Evolutionary conservation across 2,113 vertebrate genomes (phyloP), one percentile per base, ranked within the genome.

Genomic region (Xiphophorus hellerii): DNA sequence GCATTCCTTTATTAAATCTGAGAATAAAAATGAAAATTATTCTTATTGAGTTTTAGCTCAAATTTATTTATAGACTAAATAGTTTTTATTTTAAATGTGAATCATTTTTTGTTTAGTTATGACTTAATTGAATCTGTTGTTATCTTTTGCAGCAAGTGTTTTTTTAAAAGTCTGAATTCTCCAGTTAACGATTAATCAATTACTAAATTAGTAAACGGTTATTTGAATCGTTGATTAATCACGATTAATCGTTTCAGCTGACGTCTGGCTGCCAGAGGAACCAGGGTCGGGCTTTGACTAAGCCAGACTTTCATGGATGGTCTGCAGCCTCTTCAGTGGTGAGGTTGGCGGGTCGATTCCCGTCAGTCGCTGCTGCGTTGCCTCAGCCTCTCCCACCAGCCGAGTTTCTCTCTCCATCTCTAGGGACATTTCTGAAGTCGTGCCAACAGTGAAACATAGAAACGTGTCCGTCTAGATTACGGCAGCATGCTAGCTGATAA

Each of bases 231-330:
- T 3, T 11, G 35, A 37, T 11, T 37, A 37, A 37, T 37, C 35
- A 37, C 10, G 10, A 37, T 37, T 37, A 11, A 37, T 37, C 10
- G 35, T 37, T 20, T 48, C 17, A 48, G 15, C 51, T 51, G 54
- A 31, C 60, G n/a, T 27, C 60, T 48, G 33, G 14, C 42, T 17
- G 7, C 1, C 9, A 42, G 58, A 54, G 29, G 51, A 67, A 25
- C 65, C 75, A 65, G 48, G 17, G 11, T 69, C 72, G 82, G 69
- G 63, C 65, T 69, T 27, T 81, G 86, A 87, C 76, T 78, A 90
- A 90, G 85, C 91, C 76, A 0, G 78, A 87, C 91, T 88, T 92
- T 92, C 84, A 89, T 85, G 86, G 88, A 80, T 89, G 74, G 80
- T 79, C 84, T 66, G 76, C 82, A 85, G 83, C 86, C 78, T 85